These are phyloP conservation scores for Bambusicola thoracicus DNA, from an alignment of 2,113 vertebrate species.

Conservation along the genomic window DNA sequence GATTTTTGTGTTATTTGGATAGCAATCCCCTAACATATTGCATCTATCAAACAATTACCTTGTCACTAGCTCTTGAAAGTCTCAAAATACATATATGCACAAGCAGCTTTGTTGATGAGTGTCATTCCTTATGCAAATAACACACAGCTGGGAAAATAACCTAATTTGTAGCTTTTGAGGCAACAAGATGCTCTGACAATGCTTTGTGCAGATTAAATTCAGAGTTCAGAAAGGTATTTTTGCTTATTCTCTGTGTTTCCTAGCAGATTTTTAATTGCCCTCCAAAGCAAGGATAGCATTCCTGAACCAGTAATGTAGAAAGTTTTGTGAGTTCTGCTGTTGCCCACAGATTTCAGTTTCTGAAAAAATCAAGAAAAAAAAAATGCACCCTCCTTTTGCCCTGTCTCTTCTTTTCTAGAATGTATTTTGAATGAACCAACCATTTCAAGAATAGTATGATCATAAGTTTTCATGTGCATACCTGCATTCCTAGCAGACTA, in stretches of 20 bases:
- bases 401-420: not conserved
- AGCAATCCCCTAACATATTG: not conserved
- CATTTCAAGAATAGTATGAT: not conserved
- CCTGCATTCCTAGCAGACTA: not conserved
- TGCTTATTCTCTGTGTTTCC: not conserved
- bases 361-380: not conserved
- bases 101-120: not conserved
- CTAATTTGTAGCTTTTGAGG: not conserved
- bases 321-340: not conserved
- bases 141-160: constrained; percentile 24
- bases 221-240: not conserved
- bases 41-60: constrained; percentile 48
- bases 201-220: not conserved
- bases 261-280: not conserved
- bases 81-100: not conserved
- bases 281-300: not conserved
- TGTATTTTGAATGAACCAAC: not conserved
- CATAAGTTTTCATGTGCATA: not conserved
- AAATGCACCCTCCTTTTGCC: not conserved
- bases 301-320: not conserved
- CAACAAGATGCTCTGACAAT: not conserved
- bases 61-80: constrained; percentile 35
- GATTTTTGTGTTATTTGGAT: not conserved
- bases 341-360: not conserved
- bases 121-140: not conserved